Evolutionary conservation across 2,888 invertebrate genomes (phyloP).

Genomic region (Xanthia togata): DNA sequence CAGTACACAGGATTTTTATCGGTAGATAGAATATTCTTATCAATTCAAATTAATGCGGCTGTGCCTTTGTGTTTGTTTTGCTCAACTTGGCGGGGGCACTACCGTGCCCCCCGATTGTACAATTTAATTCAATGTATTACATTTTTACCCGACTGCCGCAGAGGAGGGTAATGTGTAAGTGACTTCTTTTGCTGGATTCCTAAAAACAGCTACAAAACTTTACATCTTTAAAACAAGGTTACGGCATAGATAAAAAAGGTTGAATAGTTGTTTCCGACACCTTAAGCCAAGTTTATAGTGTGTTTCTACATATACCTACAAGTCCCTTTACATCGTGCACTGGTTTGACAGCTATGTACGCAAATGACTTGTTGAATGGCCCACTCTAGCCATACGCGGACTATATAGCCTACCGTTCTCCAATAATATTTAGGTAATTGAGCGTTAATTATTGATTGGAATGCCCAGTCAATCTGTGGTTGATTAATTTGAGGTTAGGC

Average conservation of each 20-base stretch:
- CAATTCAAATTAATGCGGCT: background rate
- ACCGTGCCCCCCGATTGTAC: background rate
- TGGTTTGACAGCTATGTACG: conserved; percentile 40
- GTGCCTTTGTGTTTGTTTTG: no score
- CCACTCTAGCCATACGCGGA: conserved; percentile 20
- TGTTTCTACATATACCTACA: background rate
- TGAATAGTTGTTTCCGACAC: background rate
- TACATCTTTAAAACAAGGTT: background rate
- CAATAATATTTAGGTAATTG: conserved; percentile 70
- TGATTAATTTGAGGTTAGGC: conserved; percentile 70
- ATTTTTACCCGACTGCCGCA: background rate
- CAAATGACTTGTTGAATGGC: conserved; percentile 53
- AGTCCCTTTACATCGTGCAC: conserved; percentile 2
- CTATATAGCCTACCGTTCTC: conserved; percentile 30
- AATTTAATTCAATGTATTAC: background rate
- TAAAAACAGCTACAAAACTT: background rate
- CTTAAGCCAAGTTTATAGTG: conserved; percentile 12
- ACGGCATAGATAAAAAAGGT: background rate
- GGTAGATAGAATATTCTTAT: no score
- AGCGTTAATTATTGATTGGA: conserved; percentile 66
- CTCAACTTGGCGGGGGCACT: no score
- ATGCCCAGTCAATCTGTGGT: conserved; percentile 70
- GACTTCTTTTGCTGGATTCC: background rate
- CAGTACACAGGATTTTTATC: background rate
- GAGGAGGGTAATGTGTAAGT: background rate